Percentiles rank a stretch among this genome's conserved stretches.
phyloP scores from a whole-genome alignment of 2,113 vertebrate species.

The Spheniscus mendiculus region DNA sequence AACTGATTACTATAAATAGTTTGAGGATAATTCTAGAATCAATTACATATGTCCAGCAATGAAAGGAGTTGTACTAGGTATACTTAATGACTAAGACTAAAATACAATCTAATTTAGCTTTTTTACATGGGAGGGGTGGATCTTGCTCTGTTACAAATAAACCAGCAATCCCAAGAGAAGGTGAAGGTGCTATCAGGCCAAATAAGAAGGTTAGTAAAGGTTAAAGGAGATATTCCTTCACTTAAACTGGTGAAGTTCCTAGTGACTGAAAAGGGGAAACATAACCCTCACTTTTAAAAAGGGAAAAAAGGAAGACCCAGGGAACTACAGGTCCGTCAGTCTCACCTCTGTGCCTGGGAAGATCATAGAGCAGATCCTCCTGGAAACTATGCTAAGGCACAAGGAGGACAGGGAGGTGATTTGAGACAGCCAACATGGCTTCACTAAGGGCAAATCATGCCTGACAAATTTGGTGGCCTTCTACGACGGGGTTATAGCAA shows the following conservation, averaged over 20 bases:
- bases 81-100: background rate
- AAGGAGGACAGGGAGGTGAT: background rate
- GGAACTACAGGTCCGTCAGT: background rate
- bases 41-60: background rate
- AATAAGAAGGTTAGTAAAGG: background rate
- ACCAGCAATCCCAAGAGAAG: background rate
- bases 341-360: background rate
- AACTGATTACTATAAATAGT: background rate
- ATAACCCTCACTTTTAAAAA: background rate
- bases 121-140: background rate
- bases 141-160: background rate
- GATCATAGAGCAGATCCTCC: background rate
- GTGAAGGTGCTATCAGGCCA: background rate
- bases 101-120: background rate
- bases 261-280: background rate
- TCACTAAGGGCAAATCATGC: background rate
- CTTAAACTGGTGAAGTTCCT: background rate
- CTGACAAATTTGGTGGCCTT: background rate
- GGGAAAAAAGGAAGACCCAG: background rate
- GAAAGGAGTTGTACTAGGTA: background rate
- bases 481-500: accelerated
- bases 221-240: background rate
- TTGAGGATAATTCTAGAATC: background rate
- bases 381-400: background rate
- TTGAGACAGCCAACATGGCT: background rate